Evolutionary conservation across 1,140 invertebrate genomes (phyloP), one percentile per base, ranked within the genome.

Genomic region (Ceratoteleas bidentatus): DNA sequence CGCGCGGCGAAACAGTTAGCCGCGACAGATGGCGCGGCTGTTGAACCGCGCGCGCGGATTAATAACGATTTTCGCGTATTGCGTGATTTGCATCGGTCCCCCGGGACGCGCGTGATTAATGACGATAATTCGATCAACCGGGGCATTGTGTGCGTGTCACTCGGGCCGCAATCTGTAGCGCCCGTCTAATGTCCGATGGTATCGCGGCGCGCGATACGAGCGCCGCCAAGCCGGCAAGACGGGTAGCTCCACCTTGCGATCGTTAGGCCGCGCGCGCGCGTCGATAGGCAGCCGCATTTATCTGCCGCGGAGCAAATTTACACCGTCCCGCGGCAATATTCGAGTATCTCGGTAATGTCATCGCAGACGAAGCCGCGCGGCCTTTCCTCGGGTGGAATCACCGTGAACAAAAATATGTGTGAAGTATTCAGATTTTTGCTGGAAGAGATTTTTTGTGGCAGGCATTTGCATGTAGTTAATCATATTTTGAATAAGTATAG

Each of bases 181-280:
- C 62, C 62, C 77, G 38, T 69, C 69, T 73, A 80, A 80, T 73
- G 77, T 80, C 56, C 83, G 85, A 86, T 86, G 45, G 53, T 85
- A 85, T 86, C 86, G 87, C 73, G 47, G 65, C 85, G 87, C 86
- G 86, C 82, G 86, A 90, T 89, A 89, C 88, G 87, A 89, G 85
- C 84, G 83, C 82, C 70, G 84, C 85, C 86, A 7, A 85, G 86
- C 85, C 54, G 73, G 40, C 32, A 50, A 68, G 50, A 5, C n/a
- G 13, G 16, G 15, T 9, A 24, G 75, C 69, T 72, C 65, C 70
- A 81, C 83, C 86, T 86, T 78, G 76, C 85, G 81, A 88, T 87
- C 85, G 84, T 84, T 86, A 85, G 78, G 76, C 79, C 75, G 83
- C 85, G n/a, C n/a, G n/a, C n/a, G n/a, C n/a, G n/a, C n/a, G n/a